Conservation (phyloP, 2,113 vertebrate genomes). For the Gymnogyps californianus region DNA sequence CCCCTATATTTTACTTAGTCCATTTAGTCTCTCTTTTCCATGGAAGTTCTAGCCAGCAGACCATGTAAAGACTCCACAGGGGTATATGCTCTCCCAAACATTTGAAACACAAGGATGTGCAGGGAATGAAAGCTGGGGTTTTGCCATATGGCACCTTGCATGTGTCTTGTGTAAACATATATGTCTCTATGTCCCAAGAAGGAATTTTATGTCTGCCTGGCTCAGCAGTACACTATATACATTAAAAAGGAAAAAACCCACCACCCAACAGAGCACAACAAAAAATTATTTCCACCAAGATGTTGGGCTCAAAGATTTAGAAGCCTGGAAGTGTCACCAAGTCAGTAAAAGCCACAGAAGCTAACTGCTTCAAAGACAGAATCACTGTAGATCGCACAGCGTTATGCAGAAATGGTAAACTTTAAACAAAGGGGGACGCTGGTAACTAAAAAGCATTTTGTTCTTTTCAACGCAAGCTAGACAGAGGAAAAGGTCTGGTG, state of each 20-base stretch:
- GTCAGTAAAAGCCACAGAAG: not conserved
- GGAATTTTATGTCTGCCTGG: constrained; percentile 1
- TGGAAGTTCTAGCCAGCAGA: constrained; percentile 40
- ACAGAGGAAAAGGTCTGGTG: not conserved
- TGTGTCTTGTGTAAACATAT: not conserved
- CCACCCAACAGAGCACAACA: not conserved
- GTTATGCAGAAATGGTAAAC: not conserved
- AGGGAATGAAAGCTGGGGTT: constrained; percentile 7
- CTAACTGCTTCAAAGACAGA: not conserved
- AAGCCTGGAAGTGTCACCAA: not conserved
- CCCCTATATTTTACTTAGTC: not conserved
- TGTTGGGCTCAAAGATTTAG: not conserved
- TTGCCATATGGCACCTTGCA: constrained; percentile 50
- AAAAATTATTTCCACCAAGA: not conserved
- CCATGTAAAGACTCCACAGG: not conserved
- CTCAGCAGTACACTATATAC: not conserved
- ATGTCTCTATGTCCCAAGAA: not conserved
- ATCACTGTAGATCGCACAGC: not conserved
- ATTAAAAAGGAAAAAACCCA: not conserved
- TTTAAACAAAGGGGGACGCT: not conserved
- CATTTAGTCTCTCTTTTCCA: constrained; percentile 5
- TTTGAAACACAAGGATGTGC: constrained; percentile 36
- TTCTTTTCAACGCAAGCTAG: not conserved
- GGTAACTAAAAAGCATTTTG: not conserved
- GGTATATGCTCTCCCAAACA: constrained; percentile 8